Conservation (phyloP, 2,113 vertebrate genomes). For the Chloebia gouldiae region DNA sequence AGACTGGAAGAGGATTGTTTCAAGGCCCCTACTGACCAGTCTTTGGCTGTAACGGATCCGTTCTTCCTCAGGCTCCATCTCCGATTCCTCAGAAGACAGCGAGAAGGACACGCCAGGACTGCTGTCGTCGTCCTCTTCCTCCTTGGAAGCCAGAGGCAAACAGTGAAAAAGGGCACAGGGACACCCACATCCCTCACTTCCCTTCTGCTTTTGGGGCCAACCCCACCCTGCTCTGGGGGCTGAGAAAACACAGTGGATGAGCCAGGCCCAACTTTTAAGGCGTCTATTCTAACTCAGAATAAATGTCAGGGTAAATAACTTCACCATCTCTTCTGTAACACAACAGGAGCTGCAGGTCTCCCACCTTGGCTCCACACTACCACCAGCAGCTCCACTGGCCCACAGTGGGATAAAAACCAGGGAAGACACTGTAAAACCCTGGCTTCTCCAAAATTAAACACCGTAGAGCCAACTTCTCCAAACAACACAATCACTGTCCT, state of each 20-base stretch:
- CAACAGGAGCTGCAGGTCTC: neutral
- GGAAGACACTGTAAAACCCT: neutral
- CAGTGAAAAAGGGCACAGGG: conserved; percentile 13
- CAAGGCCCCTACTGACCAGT: conserved; percentile 80
- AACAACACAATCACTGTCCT: neutral
- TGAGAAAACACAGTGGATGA: neutral
- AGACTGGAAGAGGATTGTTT: neutral
- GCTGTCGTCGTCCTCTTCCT: conserved; percentile 77
- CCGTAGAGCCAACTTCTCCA: neutral
- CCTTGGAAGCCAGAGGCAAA: conserved; percentile 64
- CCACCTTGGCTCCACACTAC: neutral
- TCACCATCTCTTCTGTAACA: neutral
- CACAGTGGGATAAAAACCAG: rapidly evolving
- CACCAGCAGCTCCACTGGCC: neutral
- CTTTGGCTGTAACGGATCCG: conserved; percentile 94
- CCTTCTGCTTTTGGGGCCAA: neutral
- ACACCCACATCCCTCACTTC: neutral
- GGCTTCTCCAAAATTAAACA: rapidly evolving
- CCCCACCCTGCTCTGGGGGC: rapidly evolving
- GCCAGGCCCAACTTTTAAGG: neutral
- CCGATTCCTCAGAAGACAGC: conserved; percentile 73
- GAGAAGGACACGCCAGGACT: conserved; percentile 77
- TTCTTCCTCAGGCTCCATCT: conserved; percentile 86
- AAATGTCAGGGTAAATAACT: neutral
- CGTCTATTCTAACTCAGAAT: neutral